Evolutionary conservation across 1,140 invertebrate genomes (phyloP).

Genomic region (Ceratosolen fusciceps): DNA sequence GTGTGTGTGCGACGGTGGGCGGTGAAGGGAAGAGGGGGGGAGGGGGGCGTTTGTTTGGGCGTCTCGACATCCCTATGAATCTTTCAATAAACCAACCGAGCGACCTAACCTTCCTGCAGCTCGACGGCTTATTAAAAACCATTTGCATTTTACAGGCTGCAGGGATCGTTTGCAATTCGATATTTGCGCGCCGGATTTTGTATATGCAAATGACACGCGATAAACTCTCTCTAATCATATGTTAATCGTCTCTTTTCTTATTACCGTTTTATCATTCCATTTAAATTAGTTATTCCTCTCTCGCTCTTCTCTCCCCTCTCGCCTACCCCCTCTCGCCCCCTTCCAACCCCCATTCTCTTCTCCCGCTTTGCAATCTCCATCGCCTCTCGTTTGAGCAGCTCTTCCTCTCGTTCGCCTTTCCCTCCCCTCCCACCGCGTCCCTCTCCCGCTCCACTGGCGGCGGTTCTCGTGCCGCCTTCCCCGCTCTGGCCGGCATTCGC

Average conservation of each 20-base stretch:
- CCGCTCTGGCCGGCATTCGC: not conserved
- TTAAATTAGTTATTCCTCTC: conserved; percentile 38
- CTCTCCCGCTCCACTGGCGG: not conserved
- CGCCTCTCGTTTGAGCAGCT: not conserved
- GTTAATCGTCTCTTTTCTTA: conserved; percentile 21
- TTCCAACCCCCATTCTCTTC: no score
- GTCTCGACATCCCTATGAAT: not conserved
- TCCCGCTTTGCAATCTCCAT: not conserved
- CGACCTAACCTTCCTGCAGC: not conserved
- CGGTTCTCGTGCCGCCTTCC: no score
- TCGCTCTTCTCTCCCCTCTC: not conserved
- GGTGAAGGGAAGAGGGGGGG: no score
- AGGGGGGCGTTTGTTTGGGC: no score
- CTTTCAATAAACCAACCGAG: not conserved
- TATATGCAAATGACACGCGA: conserved; percentile 15
- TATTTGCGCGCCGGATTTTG: not conserved
- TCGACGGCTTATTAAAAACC: not conserved
- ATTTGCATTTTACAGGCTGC: not conserved
- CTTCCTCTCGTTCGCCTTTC: not conserved
- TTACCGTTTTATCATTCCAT: conserved; percentile 36
- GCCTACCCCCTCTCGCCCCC: not conserved
- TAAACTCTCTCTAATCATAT: conserved; percentile 34
- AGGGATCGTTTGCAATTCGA: conserved; percentile 5
- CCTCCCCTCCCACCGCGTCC: not conserved
- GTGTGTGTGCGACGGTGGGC: no score